Percentiles rank a stretch among this genome's conserved stretches.
Conservation (phyloP, 2,797 vertebrate genomes). For the Chromobotia macracanthus region DNA sequence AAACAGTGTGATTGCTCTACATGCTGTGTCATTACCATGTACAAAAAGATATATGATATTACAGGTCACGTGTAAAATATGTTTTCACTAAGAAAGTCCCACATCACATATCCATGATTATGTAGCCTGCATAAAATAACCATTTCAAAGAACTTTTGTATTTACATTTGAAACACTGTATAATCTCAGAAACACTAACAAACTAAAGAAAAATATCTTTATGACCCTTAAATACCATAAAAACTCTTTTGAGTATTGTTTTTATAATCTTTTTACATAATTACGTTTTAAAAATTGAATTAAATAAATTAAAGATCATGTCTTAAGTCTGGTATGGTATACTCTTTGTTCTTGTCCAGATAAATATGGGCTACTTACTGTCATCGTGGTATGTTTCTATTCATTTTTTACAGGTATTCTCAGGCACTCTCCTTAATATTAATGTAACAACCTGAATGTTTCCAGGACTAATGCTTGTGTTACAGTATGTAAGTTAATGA, state of each 20-base stretch:
- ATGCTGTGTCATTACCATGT: background rate
- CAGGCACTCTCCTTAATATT: background rate
- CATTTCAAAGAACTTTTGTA: background rate
- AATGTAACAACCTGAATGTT: background rate
- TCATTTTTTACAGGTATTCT: background rate
- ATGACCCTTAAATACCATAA: background rate
- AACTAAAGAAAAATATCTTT: background rate
- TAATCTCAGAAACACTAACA: slow-evolving; percentile 12
- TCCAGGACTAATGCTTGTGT: background rate
- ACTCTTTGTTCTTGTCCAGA: background rate
- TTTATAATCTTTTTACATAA: slow-evolving; percentile 1
- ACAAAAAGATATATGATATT: background rate
- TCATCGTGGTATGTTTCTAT: background rate
- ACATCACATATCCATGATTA: background rate
- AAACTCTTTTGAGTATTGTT: background rate
- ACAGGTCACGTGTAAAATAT: background rate
- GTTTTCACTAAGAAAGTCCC: background rate
- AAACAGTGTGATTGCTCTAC: background rate
- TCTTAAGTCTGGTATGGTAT: background rate
- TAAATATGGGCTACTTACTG: background rate
- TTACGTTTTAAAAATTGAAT: background rate
- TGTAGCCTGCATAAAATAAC: background rate
- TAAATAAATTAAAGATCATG: background rate
- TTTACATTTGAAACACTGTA: background rate
- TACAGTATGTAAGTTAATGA: background rate